Conservation (phyloP, 2,888 invertebrate genomes). For the Cryptops parisi region DNA sequence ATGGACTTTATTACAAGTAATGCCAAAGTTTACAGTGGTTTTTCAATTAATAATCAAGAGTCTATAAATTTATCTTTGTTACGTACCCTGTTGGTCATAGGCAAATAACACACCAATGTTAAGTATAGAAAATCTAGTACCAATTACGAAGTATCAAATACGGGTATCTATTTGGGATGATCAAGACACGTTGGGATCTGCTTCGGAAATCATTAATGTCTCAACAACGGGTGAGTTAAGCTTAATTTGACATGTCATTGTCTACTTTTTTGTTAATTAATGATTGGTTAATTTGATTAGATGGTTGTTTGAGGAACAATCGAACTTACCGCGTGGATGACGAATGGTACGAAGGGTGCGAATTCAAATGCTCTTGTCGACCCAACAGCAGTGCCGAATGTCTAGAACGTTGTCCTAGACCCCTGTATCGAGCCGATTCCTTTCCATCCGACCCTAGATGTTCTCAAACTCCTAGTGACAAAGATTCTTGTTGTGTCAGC, state of each 20-base stretch:
- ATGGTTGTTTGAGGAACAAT: constrained; percentile 25
- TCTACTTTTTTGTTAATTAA: neutral
- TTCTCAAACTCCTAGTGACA: constrained; percentile 18
- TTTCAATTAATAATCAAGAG: too few species aligned
- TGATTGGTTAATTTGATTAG: constrained; percentile 17
- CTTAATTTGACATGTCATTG: neutral
- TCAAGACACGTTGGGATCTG: constrained; percentile 20
- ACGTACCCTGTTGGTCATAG: constrained; percentile 14
- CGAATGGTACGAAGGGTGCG: constrained; percentile 20
- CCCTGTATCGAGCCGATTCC: constrained; percentile 20
- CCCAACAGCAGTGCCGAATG: constrained; percentile 20
- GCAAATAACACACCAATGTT: constrained; percentile 20
- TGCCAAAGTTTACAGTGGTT: too few species aligned
- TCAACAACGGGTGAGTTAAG: constrained; percentile 23
- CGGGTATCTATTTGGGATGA: constrained; percentile 25
- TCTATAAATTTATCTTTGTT: constrained; percentile 4
- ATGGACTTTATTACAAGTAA: constrained; percentile 11
- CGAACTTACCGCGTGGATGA: constrained; percentile 20
- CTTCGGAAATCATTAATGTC: constrained; percentile 25
- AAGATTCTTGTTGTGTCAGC: constrained; percentile 23
- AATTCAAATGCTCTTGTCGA: constrained; percentile 21
- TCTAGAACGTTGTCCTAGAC: constrained; percentile 20
- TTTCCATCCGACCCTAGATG: constrained; percentile 20
- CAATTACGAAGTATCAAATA: constrained; percentile 20
- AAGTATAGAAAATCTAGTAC: constrained; percentile 15